Evolutionary conservation across 2,888 invertebrate species (phyloP).

Genomic region (Zygaena filipendulae): DNA sequence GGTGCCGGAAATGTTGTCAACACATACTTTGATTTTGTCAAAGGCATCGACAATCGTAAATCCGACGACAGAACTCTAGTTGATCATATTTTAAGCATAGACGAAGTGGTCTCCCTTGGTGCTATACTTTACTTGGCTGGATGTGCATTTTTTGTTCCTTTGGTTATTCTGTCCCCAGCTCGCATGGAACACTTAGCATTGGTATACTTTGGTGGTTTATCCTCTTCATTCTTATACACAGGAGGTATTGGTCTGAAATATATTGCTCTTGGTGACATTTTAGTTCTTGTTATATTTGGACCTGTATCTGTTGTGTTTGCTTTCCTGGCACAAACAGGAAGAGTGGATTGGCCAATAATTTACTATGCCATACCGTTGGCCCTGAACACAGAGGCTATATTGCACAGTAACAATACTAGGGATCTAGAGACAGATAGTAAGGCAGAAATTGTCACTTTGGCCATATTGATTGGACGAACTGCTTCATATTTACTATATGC

Average conservation of each 20-base stretch:
- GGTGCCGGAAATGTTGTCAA: slow-evolving; percentile 97
- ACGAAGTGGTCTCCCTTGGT: slow-evolving; percentile 87
- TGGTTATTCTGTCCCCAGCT: slow-evolving; percentile 85
- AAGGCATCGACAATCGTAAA: slow-evolving; percentile 92
- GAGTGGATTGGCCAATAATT: slow-evolving; percentile 90
- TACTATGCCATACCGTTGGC: slow-evolving; percentile 95
- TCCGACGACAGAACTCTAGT: slow-evolving; percentile 95
- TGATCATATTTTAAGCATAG: slow-evolving; percentile 82
- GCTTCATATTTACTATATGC: slow-evolving; percentile 93
- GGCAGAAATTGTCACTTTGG: slow-evolving; percentile 93
- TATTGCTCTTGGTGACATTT: slow-evolving; percentile 92
- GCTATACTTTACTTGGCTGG: slow-evolving; percentile 89
- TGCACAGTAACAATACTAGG: slow-evolving; percentile 95
- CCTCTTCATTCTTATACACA: slow-evolving; percentile 95
- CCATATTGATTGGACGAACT: slow-evolving; percentile 92
- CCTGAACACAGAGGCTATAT: slow-evolving; percentile 92
- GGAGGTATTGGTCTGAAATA: slow-evolving; percentile 97
- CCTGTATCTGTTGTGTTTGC: slow-evolving; percentile 94
- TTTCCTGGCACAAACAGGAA: slow-evolving; percentile 92
- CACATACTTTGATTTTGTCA: slow-evolving; percentile 94
- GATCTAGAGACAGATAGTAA: slow-evolving; percentile 89
- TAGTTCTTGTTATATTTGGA: slow-evolving; percentile 93
- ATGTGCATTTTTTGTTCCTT: slow-evolving; percentile 82
- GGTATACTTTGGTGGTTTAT: slow-evolving; percentile 94
- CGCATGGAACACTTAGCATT: slow-evolving; percentile 95